These are phyloP conservation scores for Ferrisia virgata DNA, from an alignment of 2,888 invertebrate genomes.

Conservation along the genomic window DNA sequence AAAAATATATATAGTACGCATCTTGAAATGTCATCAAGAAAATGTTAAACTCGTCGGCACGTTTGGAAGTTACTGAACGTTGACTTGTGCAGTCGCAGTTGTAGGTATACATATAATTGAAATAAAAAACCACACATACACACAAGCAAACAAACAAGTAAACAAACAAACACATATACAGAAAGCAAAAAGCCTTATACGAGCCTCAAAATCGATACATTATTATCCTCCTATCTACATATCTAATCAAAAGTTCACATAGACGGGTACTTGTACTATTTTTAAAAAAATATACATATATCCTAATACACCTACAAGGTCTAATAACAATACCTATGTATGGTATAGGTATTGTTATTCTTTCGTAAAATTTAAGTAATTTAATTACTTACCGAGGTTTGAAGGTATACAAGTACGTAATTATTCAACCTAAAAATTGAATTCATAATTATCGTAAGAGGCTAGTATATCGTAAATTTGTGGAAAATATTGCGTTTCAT, in stretches of 20 bases:
- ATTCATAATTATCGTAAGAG: slow-evolving; percentile 39
- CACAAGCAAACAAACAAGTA: too few relatives aligned
- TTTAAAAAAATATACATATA: not conserved
- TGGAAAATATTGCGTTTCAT: slow-evolving; percentile 42
- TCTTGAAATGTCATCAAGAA: not conserved
- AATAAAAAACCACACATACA: not conserved
- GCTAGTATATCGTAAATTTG: slow-evolving; percentile 42
- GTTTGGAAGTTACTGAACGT: not conserved
- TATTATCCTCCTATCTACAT: too few relatives aligned
- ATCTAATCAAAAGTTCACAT: not conserved
- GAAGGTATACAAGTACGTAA: slow-evolving; percentile 38
- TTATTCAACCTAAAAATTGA: slow-evolving; percentile 43
- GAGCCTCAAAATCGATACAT: not conserved
- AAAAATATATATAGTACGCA: not conserved
- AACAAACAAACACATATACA: too few relatives aligned
- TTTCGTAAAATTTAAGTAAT: slow-evolving; percentile 34
- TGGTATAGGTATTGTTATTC: slow-evolving; percentile 5
- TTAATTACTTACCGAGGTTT: slow-evolving; percentile 37
- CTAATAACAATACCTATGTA: slow-evolving; percentile 27
- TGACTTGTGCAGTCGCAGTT: not conserved
- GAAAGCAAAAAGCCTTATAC: not conserved
- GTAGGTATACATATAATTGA: not conserved
- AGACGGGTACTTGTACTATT: not conserved
- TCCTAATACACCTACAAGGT: slow-evolving; percentile 14
- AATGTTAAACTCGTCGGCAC: slow-evolving; percentile 15